These are phyloP conservation scores for Pseudonaja textilis DNA, from an alignment of 2,113 vertebrate species.

Conservation along the genomic window DNA sequence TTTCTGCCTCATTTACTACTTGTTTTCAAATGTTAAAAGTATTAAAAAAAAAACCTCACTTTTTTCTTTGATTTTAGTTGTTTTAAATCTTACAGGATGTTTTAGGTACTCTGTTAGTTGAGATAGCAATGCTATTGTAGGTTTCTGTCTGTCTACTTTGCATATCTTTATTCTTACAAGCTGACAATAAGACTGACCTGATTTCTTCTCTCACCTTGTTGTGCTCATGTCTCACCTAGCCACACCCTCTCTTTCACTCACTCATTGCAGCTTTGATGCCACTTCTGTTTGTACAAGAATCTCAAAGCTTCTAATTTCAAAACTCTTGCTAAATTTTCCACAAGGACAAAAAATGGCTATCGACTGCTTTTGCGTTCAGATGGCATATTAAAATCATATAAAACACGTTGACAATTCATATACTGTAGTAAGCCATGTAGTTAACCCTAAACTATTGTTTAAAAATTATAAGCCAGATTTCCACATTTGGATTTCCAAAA, in stretches of 20 bases:
- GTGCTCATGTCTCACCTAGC: not conserved
- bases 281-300: slow-evolving; percentile 1
- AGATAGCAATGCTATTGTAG: not conserved
- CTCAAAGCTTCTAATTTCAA: not conserved
- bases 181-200: not conserved
- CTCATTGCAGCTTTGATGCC: not conserved
- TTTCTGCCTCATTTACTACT: not conserved
- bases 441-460: not conserved
- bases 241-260: not conserved
- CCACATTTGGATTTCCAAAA: not conserved
- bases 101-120: not conserved
- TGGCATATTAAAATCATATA: not conserved
- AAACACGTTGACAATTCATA: not conserved
- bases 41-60: not conserved
- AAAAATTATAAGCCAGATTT: not conserved
- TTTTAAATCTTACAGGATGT: not conserved
- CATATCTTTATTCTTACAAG: not conserved
- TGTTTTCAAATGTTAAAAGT: not conserved
- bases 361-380: not conserved
- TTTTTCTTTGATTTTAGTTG: not conserved
- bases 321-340: not conserved
- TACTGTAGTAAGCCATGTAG: not conserved
- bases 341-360: not conserved
- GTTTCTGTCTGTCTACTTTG: not conserved
- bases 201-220: not conserved